Evolutionary conservation across 1,140 invertebrate species (phyloP), one percentile per base, ranked within the genome.

Genomic region (Frieseomelitta varia): DNA sequence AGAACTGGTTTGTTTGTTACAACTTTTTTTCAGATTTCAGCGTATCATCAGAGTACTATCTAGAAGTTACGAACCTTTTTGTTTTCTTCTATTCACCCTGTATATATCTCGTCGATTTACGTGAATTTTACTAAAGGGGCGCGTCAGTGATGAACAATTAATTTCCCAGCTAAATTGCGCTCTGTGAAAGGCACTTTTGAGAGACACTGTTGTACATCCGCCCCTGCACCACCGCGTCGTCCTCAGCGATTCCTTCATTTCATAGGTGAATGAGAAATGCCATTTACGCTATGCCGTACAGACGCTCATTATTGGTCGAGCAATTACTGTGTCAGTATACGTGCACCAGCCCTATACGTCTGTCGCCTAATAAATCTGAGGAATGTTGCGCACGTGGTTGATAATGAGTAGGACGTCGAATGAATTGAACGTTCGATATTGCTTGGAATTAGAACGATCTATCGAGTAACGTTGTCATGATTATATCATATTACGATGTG

Each of bases 181-280:
- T 1, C 2, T 21, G 15, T 21, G 19, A 10, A 34, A 67, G 19
- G 11, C 34, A 67, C 27, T 67, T 67, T 67, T 21, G 30, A 34
- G 30, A 19, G 30, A 30, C 30, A 67, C 30, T 12, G 39, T 39
- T 67, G 19, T 34, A 65, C 27, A 30, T 65, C 27, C 27, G 6
- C 11, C 1, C 1, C 6, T 47, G 39, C 11, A 56, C 30, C 4
- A 17, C 12, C 61, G 19, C 30, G n/a, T 77, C 72, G 21, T 76
- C 30, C 75, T 71, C 55, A 21, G 21, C 69, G 71, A 84, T 79
- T 71, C 67, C 81, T 72, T 79, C 81, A 21, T 78, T 79, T 84
- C 67, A 79, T 61, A 79, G 55, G 47, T 56, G 81, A 79, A 69
- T 24, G 81, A 72, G 81, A 71, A 84, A 84, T 79, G 67, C 65